Evolutionary conservation across 2,888 invertebrate genomes (phyloP), one percentile per base, ranked within the genome.

Genomic region (Lycaena phlaeas): DNA sequence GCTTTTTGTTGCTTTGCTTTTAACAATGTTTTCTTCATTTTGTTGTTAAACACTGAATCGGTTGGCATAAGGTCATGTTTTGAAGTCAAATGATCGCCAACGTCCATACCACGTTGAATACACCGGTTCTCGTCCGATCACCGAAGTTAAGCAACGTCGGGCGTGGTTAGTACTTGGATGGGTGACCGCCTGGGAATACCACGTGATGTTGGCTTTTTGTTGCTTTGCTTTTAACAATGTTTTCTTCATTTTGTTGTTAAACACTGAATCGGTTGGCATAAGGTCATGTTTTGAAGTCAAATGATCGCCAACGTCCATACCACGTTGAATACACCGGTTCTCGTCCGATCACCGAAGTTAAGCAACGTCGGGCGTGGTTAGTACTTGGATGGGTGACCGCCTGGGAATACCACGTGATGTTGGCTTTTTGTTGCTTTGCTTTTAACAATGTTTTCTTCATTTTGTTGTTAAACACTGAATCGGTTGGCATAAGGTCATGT

Each of bases 101-200:
- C 46, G 44, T 46, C 42, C 44, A 50, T 47, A 44, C 38, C 42
- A 42, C 37, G 36, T 47, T 46, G 37, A 40, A 48, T 38, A 45
- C 49, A 50, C 44, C 42, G 46, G 52, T 51, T 54, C 51, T 54
- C 54, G 54, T 56, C 53, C 52, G 53, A 53, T 54, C 54, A 53
- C 54, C 53, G 54, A 52, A 54, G 55, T 54, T 54, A 54, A 52
- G 60, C 62, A 64, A 61, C 65, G 55, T 64, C 60, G 63, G 64
- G 62, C 65, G 64, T 56, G 63, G 58, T 65, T 59, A 65, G 67
- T 68, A 67, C 66, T 65, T 68, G 67, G 65, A 69, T 70, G 67
- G 67, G 67, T 67, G 67, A 68, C 14, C 25, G 18, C 15, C 12
- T 38, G 41, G 31, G 14, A 36, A 39, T 30, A 42, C 36, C 22